Conservation (phyloP, 2,797 vertebrate genomes). For the Notolepis coatsorum region DNA sequence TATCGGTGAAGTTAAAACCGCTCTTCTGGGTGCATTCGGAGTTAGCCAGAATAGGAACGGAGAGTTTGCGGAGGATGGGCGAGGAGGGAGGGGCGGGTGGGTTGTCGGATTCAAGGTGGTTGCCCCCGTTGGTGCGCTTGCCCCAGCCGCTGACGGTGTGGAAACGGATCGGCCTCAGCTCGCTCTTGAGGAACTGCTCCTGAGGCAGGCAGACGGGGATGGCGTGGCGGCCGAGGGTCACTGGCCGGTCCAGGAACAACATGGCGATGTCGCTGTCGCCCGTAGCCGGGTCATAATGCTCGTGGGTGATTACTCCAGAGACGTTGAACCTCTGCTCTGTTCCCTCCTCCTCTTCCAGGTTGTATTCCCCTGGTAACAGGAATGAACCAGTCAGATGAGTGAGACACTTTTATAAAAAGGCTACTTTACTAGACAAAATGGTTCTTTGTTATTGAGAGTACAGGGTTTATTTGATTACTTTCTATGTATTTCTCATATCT, state of each 20-base stretch:
- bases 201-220: constrained; percentile 88
- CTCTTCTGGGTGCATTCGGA: constrained; percentile 76
- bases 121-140: constrained; percentile 75
- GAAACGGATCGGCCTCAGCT: constrained; percentile 76
- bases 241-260: constrained; percentile 65
- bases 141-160: constrained; percentile 90
- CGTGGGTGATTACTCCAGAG: constrained; percentile 64
- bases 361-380: constrained; percentile 80
- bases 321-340: constrained; percentile 79
- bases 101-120: too few species aligned
- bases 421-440: too few species aligned
- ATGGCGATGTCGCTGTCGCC: constrained; percentile 85
- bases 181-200: constrained; percentile 61
- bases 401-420: neutral
- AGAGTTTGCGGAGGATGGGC: constrained; percentile 78
- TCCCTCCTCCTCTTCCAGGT: constrained; percentile 70
- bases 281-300: constrained; percentile 51
- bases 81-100: constrained; percentile 42
- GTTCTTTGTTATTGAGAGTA: too few species aligned
- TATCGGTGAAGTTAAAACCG: constrained; percentile 78
- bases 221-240: constrained; percentile 61
- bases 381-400: neutral
- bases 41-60: constrained; percentile 80
- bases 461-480: too few species aligned
- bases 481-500: too few species aligned